Evolutionary conservation across 1,140 invertebrate species (phyloP), one percentile per base, ranked within the genome.

Genomic region (Drosophila takahashii): DNA sequence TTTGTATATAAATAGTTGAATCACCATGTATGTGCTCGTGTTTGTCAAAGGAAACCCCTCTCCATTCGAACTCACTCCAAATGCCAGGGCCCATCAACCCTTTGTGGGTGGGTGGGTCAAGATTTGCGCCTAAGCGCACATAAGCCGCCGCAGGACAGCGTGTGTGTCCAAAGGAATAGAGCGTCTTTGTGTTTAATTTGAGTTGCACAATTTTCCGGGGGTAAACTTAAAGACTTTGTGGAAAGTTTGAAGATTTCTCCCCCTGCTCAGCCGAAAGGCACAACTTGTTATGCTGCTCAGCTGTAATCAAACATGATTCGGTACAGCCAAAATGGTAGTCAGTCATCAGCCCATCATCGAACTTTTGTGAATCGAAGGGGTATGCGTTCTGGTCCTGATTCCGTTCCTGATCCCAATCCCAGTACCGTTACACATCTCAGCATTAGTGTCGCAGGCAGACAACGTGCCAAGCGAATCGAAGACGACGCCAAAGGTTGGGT

Each of bases 291-390:
- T 89, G 84, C 84, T 75, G 61, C 85, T 90, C 80, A 85, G 80
- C 80, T 90, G 85, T 89, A 89, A 89, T 89, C 84, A 89, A 89
- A 89, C 85, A 80, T 84, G 85, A 89, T 89, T 90, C 64, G 76
- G 59, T 70, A 64, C 53, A 77, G 79, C 41, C 60, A 47, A 37
- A 56, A 32, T 16, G 65, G 74, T 42, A 71, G 65, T 53, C 37
- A 76, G 62, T 56, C 65, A 65, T 66, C 65, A 50, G 22, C 59
- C 54, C 65, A 70, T 71, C 64, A 70, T 70, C 64, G 64, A 71
- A 71, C 34, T 57, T 70, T 56, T 8, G 22, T 34, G 45, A 11
- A 64, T 44, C 60, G 45, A 50, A 34, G 26, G 64, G 47, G 39
- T 50, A 6, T 18, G 27, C 9, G 53, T 60, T 13, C 62, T 50